These are phyloP conservation scores for Neodiprion fabricii DNA, from an alignment of 1,140 invertebrate species.

Conservation along the genomic window DNA sequence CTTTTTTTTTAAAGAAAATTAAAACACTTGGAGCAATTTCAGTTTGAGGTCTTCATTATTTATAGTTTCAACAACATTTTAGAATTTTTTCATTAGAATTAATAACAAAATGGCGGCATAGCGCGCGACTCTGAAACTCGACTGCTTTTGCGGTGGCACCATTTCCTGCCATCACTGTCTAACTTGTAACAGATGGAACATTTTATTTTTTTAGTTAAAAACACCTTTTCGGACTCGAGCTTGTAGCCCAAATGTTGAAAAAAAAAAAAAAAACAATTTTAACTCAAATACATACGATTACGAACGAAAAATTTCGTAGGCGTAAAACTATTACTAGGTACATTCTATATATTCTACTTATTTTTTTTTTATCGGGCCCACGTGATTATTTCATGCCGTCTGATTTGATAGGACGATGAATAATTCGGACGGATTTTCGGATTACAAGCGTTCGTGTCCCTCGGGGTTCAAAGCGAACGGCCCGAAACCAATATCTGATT, in stretches of 20 bases:
- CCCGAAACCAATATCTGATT: constrained; percentile 3
- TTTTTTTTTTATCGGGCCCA: too few relatives aligned
- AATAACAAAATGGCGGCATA: background rate
- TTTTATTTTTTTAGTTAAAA: too few relatives aligned
- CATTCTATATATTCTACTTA: too few relatives aligned
- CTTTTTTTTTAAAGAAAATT: background rate
- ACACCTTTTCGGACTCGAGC: background rate
- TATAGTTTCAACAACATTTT: too few relatives aligned
- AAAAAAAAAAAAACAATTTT: background rate
- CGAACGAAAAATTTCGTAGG: background rate
- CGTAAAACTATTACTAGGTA: background rate
- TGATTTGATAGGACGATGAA: background rate
- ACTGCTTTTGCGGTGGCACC: background rate
- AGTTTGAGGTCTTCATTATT: background rate
- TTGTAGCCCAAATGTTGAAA: background rate
- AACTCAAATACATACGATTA: background rate
- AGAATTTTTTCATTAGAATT: too few relatives aligned
- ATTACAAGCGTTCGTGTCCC: background rate
- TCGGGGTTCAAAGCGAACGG: background rate
- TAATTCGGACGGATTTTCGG: background rate
- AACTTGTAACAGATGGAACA: too few relatives aligned
- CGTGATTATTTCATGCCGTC: background rate
- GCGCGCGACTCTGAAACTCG: background rate
- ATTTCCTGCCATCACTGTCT: too few relatives aligned
- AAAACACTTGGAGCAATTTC: background rate